Base-by-base conservation (phyloP, 2,888 invertebrate genomes). In the Megalurothrips usitatus region DNA sequence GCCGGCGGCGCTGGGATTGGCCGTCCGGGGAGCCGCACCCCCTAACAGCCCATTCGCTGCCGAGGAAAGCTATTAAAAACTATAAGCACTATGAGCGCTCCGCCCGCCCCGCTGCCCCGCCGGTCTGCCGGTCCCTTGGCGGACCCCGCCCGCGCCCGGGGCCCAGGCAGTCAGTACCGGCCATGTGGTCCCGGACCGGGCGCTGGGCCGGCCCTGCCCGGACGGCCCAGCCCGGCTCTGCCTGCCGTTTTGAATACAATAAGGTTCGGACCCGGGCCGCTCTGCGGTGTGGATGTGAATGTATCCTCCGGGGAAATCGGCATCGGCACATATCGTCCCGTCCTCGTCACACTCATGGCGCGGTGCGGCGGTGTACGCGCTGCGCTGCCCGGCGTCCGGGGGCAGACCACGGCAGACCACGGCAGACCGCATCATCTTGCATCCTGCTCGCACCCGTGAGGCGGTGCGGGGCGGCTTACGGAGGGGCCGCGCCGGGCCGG, bases 221-320 rank as follows among this genome's bases (percentile, higher is more conserved):
- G 52, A 52, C 52, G 34, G 34, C 6, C 2, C 34, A 4, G 34
- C 34, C 34, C 34, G 6, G 34, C 52, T 19, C 58, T 58, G 14
- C 58, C 34, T 14, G n/a, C 14, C 68, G 23, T 75, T 75, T 75
- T 75, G 68, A 75, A 75, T 75, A 75, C 68, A 75, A 75, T 75
- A 75, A 23, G 68, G 68, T 26, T 26, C 68, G 8, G 58, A 58
- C 14, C 68, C 68, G 52, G 23, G 68, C 68, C 68, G 11, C 9
- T 11, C 26, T 23, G 68, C 68, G 68, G 68, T 26, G 68, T 12
- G 58, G 34, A 43, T 43, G 34, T 58, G 58, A 14, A 17, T 58
- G 58, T n/a, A 58, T 17, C 17, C 58, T 14, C 68, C 6, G 68
- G n/a, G 23, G 8, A 23, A n/a, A 23, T 68, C 68, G 23, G 68